Base-by-base conservation (phyloP, 1,140 invertebrate genomes). In the Leptinotarsa texana region DNA sequence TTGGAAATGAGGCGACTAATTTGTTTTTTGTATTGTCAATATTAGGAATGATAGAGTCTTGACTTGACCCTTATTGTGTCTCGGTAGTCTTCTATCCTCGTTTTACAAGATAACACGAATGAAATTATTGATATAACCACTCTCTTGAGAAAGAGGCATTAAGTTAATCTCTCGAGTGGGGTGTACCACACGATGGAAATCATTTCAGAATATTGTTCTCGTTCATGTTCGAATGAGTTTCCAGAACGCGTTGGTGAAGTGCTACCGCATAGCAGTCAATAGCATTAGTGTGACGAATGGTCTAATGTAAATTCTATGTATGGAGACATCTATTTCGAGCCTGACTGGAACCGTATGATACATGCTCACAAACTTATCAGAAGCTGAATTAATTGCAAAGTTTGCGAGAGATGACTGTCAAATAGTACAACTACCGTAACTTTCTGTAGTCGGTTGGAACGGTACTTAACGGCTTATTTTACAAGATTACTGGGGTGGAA, bases 301-400 rank as follows among this genome's bases (percentile, higher is more conserved):
- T 24, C 17, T 66, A 66, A 66, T 24, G 63, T 66, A 33, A 17
- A 66, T 66, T 22, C 21, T 24, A 66, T 66, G 63, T 66, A 66
- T 66, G 21, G 27, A 22, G 27, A 22, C 27, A 66, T 33, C 63
- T 22, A 24, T 24, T 66, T 57, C 51, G 51, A 57, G 51, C 51
- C n/a, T 57, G 51, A 57, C 51, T 57, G 51, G 4, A 57, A 57
- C 51, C n/a, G n/a, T 57, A 17, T 57, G 51, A 57, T 57, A 57
- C 51, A 57, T 57, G 51, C 1, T 57, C 17, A 15, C 51, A 42
- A 57, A 57, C 51, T 57, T 57, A 57, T 57, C 51, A 57, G 51
- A 3, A 57, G n/a, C 51, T 18, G 51, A 15, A 57, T 57, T 57
- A 57, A 57, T 57, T 57, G 51, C 51, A 57, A 57, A 57, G 15